Conservation (phyloP, 1,140 invertebrate genomes). For the Saccostrea echinata region DNA sequence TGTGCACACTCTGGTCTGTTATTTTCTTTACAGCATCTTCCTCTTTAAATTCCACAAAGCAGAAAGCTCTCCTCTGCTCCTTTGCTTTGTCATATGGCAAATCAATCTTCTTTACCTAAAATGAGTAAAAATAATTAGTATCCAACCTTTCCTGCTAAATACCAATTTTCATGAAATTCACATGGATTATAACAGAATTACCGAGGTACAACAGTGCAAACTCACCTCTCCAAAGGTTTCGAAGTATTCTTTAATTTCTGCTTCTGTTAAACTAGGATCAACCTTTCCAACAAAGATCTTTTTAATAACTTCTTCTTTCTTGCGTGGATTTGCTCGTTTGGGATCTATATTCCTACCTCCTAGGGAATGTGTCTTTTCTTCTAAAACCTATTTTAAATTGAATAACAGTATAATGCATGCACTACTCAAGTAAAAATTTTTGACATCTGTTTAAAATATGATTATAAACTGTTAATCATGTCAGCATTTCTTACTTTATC, state of each 20-base stretch:
- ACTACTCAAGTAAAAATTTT: too few species aligned
- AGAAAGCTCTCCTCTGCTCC: conserved; percentile 96
- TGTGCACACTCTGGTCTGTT: conserved; percentile 94
- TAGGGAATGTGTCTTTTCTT: conserved; percentile 72
- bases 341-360: conserved; percentile 75
- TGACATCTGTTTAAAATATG: too few species aligned
- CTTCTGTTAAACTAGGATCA: conserved; percentile 61
- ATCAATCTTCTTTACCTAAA: conserved; percentile 94
- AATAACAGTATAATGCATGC: too few species aligned
- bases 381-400: conserved; percentile 63
- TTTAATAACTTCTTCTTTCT: conserved; percentile 63
- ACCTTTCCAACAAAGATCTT: conserved; percentile 76
- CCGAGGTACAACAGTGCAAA: not conserved
- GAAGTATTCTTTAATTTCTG: conserved; percentile 75
- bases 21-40: conserved; percentile 95
- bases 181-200: not conserved
- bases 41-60: conserved; percentile 95
- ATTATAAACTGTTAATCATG: not conserved
- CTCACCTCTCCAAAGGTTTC: conserved; percentile 74
- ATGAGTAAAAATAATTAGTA: conserved; percentile 31
- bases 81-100: conserved; percentile 98
- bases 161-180: not conserved
- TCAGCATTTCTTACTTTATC: conserved; percentile 68
- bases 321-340: conserved; percentile 74
- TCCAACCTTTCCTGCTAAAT: not conserved